Percentiles rank a stretch among this genome's conserved stretches.
Conservation (phyloP, 2,797 vertebrate genomes). For the Protosalanx chinensis region DNA sequence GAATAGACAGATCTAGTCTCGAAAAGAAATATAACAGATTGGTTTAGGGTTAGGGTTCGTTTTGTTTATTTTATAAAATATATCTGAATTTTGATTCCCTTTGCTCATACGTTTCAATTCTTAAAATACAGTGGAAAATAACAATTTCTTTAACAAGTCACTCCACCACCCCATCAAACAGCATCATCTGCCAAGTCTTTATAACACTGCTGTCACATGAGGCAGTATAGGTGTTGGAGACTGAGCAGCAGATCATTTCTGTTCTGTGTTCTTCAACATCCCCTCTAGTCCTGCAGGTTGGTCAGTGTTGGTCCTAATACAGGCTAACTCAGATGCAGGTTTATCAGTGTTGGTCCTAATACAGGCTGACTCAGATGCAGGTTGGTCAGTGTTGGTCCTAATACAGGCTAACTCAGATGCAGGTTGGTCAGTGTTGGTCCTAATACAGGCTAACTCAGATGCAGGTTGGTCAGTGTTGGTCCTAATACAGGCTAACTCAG, state of each 20-base stretch:
- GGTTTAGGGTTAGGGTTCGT: no score
- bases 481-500: not conserved
- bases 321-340: not conserved
- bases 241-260: slow-evolving; percentile 1
- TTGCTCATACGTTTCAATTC: not conserved
- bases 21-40: not conserved
- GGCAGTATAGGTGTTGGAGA: slow-evolving; percentile 30
- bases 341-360: not conserved
- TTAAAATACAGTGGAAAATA: slow-evolving; percentile 18
- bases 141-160: slow-evolving; percentile 25
- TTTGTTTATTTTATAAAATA: not conserved
- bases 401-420: not conserved
- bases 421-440: not conserved
- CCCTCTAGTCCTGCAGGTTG: not conserved
- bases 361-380: not conserved
- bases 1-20: not conserved
- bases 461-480: not conserved
- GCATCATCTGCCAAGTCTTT: slow-evolving; percentile 37
- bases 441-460: not conserved
- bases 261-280: not conserved
- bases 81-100: not conserved
- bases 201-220: slow-evolving; percentile 45
- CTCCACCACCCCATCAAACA: slow-evolving; percentile 20
- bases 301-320: not conserved
- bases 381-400: not conserved